These are phyloP conservation scores for Camponotus floridanus DNA, from an alignment of 1,140 invertebrate species.

Conservation along the genomic window DNA sequence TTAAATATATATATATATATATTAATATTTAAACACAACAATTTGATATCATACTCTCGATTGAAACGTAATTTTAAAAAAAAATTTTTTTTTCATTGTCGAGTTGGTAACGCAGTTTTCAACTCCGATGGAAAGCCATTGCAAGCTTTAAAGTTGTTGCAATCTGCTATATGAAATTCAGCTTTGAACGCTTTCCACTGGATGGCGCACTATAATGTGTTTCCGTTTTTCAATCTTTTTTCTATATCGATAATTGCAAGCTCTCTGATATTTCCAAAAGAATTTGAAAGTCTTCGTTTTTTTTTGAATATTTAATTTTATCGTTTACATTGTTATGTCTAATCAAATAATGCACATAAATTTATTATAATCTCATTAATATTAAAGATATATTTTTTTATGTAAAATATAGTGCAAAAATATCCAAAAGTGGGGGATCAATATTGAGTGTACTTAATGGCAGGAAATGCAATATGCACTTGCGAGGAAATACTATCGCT, in stretches of 20 bases:
- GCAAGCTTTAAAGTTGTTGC: constrained; percentile 19
- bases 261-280: background rate
- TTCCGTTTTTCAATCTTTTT: constrained; percentile 4
- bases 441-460: background rate
- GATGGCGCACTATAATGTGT: constrained; percentile 17
- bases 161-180: constrained; percentile 30
- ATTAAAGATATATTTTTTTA: background rate
- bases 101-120: constrained; percentile 36
- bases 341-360: background rate
- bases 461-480: background rate
- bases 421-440: background rate
- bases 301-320: background rate
- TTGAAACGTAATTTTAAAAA: background rate
- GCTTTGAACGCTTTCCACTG: constrained; percentile 7
- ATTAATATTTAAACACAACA: background rate
- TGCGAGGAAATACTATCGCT: constrained; percentile 10
- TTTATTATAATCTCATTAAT: background rate
- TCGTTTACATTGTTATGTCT: background rate
- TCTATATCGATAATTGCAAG: background rate
- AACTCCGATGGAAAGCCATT: constrained; percentile 16
- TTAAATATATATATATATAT: background rate
- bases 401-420: background rate
- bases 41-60: background rate
- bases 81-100: background rate
- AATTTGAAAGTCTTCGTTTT: background rate